Conservation (phyloP, 2,888 invertebrate species). For the Perithous albicinctus region DNA sequence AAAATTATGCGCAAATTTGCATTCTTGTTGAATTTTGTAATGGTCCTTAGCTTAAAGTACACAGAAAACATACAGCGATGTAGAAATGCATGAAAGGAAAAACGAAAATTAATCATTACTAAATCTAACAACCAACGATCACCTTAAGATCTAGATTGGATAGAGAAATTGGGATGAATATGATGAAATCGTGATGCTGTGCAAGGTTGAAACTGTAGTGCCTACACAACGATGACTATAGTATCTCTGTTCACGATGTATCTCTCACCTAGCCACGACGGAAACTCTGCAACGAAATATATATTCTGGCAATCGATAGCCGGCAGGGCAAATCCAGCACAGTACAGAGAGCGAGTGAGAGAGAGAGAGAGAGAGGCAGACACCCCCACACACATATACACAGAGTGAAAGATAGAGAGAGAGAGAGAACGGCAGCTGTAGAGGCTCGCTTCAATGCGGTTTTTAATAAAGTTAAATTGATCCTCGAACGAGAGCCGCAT, state of each 20-base stretch:
- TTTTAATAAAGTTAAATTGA: constrained; percentile 72
- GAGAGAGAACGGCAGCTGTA: too few relatives aligned
- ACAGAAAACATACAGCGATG: too few relatives aligned
- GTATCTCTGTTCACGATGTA: constrained; percentile 60
- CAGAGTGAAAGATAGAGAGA: constrained; percentile 12
- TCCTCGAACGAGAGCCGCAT: constrained; percentile 62
- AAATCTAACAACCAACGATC: too few relatives aligned
- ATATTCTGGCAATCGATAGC: constrained; percentile 67
- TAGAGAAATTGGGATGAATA: neutral
- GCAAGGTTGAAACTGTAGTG: constrained; percentile 39
- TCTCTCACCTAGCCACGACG: constrained; percentile 59
- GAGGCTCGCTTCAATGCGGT: constrained; percentile 66
- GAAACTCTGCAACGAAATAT: constrained; percentile 70
- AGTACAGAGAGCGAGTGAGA: too few relatives aligned
- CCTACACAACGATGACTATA: constrained; percentile 34
- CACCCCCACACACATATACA: constrained; percentile 10
- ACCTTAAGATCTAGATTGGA: neutral
- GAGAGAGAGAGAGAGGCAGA: constrained; percentile 16
- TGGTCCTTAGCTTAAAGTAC: too few relatives aligned
- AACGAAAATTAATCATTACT: too few relatives aligned
- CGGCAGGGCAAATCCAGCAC: constrained; percentile 60
- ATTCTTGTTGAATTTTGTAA: too few relatives aligned
- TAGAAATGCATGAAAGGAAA: too few relatives aligned
- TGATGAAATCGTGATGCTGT: constrained; percentile 21
- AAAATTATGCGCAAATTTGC: too few relatives aligned